Conservation (phyloP, 2,113 vertebrate species). For the Micromys minutus region DNA sequence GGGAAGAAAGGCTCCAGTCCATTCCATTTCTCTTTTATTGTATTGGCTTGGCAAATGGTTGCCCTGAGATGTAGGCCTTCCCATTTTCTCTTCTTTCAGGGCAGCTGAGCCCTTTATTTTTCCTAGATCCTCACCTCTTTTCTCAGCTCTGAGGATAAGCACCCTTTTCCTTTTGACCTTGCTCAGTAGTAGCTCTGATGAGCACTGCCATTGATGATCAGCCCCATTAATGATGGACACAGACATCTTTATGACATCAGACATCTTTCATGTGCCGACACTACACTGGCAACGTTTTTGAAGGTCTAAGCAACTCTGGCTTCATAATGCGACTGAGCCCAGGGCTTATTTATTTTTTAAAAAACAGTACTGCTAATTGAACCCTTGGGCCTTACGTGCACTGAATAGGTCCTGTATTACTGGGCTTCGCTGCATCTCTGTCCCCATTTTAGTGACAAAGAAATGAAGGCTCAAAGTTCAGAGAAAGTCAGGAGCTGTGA, state of each 20-base stretch:
- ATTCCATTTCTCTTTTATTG: background rate
- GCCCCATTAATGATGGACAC: rapidly evolving
- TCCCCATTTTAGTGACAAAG: background rate
- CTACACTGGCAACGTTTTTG: background rate
- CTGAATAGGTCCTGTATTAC: background rate
- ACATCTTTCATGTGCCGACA: rapidly evolving
- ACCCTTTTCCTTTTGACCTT: background rate
- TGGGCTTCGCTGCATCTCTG: background rate
- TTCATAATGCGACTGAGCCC: background rate
- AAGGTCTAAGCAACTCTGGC: background rate
- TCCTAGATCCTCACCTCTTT: background rate
- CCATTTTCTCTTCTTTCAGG: background rate
- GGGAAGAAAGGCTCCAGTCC: background rate
- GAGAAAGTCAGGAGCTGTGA: background rate
- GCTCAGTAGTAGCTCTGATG: background rate
- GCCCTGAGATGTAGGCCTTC: background rate
- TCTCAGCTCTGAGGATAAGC: background rate
- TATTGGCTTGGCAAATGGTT: background rate
- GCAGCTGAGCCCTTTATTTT: background rate
- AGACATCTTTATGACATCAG: no score
- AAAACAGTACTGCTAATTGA: background rate
- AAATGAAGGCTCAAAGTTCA: background rate
- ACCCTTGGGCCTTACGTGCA: background rate
- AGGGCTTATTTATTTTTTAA: background rate
- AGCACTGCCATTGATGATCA: background rate